Conservation (phyloP, 2,888 invertebrate species). For the Eretmocerus hayati region DNA sequence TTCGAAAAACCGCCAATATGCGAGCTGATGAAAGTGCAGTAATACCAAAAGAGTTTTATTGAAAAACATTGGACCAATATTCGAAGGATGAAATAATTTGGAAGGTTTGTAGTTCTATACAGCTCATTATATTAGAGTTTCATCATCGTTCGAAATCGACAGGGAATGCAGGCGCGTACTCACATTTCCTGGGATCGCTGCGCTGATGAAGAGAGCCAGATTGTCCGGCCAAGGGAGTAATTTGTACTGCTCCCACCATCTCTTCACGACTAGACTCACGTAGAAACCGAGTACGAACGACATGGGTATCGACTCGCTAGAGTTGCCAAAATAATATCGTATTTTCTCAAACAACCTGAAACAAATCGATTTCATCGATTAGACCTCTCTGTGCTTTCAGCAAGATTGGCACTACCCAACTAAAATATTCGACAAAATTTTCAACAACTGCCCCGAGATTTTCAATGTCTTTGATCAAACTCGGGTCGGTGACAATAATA, state of each 20-base stretch:
- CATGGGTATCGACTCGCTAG: constrained; percentile 87
- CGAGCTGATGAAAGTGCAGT: no score
- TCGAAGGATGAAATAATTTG: not conserved
- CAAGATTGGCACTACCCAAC: no score
- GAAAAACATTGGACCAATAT: not conserved
- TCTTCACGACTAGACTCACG: constrained; percentile 81
- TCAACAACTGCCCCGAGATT: no score
- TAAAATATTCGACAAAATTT: no score
- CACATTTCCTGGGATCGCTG: constrained; percentile 84
- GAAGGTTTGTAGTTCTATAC: no score
- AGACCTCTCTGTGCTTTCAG: not conserved
- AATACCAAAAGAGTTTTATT: no score
- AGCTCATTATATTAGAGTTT: no score
- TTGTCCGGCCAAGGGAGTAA: constrained; percentile 91
- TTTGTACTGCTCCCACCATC: constrained; percentile 96
- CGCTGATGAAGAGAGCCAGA: constrained; percentile 82
- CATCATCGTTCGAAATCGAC: not conserved
- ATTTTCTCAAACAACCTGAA: constrained; percentile 83
- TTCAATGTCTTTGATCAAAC: no score
- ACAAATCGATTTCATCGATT: constrained; percentile 23
- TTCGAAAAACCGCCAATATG: no score
- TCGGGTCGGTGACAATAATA: no score
- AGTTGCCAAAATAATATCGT: constrained; percentile 77
- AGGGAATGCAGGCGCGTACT: constrained; percentile 44
- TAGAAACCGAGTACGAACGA: constrained; percentile 94